A percentile compares a stretch with the other conserved stretches of the same genome.
phyloP scores from a whole-genome alignment of 2,888 invertebrate species.

The Liodrosophila aerea region DNA sequence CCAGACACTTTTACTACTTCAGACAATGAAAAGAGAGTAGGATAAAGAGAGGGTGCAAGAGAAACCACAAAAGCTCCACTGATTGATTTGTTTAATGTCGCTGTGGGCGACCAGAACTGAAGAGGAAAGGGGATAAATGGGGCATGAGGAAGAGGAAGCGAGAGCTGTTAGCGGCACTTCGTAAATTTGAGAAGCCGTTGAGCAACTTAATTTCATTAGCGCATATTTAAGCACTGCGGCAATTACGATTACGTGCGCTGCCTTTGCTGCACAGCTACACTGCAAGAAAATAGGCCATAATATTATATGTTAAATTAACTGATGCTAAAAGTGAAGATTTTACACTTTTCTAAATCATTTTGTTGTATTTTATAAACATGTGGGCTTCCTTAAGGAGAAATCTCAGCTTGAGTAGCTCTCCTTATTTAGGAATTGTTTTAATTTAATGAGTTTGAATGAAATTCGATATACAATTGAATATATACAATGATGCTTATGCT shows the following conservation, averaged over 20 bases:
- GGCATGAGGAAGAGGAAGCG: conserved; percentile 15
- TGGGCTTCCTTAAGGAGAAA: no score
- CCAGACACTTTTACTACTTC: conserved; percentile 62
- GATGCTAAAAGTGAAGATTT: no score
- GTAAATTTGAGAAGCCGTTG: conserved; percentile 42
- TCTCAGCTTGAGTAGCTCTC: no score
- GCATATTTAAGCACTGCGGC: conserved; percentile 55
- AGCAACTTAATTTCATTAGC: conserved; percentile 73
- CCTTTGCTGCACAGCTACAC: not conserved
- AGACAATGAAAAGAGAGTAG: conserved; percentile 21
- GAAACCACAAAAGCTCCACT: conserved; percentile 60
- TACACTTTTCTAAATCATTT: no score
- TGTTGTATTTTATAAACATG: no score
- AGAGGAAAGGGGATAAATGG: not conserved
- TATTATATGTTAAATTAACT: no score
- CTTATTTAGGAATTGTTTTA: no score
- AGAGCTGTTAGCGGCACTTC: conserved; percentile 40
- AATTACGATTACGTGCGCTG: conserved; percentile 37
- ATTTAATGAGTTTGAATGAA: no score
- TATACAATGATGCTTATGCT: no score
- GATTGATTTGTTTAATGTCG: conserved; percentile 76
- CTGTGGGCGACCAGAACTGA: conserved; percentile 38
- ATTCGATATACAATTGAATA: no score
- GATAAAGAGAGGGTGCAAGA: no score
- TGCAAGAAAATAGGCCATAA: no score